Evolutionary conservation across 2,113 vertebrate genomes (phyloP).

Genomic region (Hemiprocne comata): DNA sequence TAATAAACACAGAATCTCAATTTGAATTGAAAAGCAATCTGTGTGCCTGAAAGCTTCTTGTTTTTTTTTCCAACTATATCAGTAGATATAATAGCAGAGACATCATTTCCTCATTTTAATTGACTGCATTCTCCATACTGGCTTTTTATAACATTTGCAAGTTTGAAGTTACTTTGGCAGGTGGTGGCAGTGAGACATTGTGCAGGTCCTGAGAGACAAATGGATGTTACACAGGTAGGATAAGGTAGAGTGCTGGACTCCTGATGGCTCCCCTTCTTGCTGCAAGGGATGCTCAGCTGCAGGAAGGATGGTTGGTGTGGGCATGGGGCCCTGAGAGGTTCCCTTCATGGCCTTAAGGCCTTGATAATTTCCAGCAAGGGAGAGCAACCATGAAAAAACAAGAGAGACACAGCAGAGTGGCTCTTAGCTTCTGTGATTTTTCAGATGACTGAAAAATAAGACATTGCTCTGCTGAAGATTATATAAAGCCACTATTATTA

Average conservation of each 20-base stretch:
- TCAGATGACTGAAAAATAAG: neutral
- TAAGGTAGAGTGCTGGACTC: neutral
- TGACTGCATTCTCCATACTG: neutral
- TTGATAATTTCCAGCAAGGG: neutral
- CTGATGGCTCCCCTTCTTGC: neutral
- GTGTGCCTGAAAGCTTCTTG: neutral
- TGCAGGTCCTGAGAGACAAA: neutral
- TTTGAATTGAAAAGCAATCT: neutral
- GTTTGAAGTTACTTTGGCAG: neutral
- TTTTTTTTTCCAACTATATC: fast-evolving
- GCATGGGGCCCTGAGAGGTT: neutral
- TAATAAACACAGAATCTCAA: neutral
- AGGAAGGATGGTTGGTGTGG: neutral
- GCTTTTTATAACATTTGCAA: neutral
- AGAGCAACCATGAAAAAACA: neutral
- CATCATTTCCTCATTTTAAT: neutral
- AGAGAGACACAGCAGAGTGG: neutral
- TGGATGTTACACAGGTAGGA: too few relatives aligned
- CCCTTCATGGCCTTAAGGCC: neutral
- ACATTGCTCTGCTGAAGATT: neutral
- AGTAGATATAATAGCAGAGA: neutral
- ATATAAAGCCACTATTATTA: neutral
- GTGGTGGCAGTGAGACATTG: neutral
- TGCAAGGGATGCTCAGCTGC: neutral
- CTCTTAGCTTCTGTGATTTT: neutral